Evolutionary conservation across 2,113 vertebrate species (phyloP).

Genomic region (Arothron firmamentum): DNA sequence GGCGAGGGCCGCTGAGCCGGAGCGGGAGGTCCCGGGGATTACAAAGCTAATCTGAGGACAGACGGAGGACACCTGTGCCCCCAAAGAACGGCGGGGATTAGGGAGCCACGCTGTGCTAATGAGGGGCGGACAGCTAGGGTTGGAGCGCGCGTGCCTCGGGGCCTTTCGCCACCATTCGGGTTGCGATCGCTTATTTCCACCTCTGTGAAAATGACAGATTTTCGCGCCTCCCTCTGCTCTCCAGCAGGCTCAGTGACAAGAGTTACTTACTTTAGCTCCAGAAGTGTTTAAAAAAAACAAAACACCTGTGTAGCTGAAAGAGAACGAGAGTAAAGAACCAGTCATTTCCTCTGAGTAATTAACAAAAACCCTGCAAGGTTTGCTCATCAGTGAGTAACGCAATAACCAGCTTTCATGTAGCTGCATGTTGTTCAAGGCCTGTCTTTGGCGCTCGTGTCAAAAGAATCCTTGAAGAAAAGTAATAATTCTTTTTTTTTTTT

Average conservation of each 20-base stretch:
- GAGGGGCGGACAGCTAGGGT: slow-evolving; percentile 44
- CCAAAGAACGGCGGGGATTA: slow-evolving; percentile 69
- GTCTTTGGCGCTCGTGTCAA: slow-evolving; percentile 37
- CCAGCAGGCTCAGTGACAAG: slow-evolving; percentile 1
- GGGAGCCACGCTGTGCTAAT: slow-evolving; percentile 62
- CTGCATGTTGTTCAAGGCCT: no score
- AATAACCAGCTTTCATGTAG: neutral
- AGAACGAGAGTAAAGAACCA: slow-evolving; percentile 14
- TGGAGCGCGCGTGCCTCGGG: slow-evolving; percentile 23
- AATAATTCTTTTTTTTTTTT: no score
- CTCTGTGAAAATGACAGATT: neutral
- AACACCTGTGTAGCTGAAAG: neutral
- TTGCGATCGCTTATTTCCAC: neutral
- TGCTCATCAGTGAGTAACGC: slow-evolving; percentile 20
- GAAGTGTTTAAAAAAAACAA: slow-evolving; percentile 5
- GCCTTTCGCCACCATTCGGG: slow-evolving; percentile 3
- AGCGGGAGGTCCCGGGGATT: slow-evolving; percentile 64
- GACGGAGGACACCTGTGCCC: slow-evolving; percentile 75
- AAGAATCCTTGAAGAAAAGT: neutral
- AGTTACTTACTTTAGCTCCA: slow-evolving; percentile 5
- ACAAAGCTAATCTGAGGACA: slow-evolving; percentile 73
- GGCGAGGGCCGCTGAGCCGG: slow-evolving; percentile 39
- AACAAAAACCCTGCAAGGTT: slow-evolving; percentile 22
- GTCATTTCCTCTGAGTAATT: slow-evolving; percentile 56
- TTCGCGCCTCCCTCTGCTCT: no score